phyloP scores from a whole-genome alignment of 2,113 vertebrate species.

The Cochlearius cochlearius region DNA sequence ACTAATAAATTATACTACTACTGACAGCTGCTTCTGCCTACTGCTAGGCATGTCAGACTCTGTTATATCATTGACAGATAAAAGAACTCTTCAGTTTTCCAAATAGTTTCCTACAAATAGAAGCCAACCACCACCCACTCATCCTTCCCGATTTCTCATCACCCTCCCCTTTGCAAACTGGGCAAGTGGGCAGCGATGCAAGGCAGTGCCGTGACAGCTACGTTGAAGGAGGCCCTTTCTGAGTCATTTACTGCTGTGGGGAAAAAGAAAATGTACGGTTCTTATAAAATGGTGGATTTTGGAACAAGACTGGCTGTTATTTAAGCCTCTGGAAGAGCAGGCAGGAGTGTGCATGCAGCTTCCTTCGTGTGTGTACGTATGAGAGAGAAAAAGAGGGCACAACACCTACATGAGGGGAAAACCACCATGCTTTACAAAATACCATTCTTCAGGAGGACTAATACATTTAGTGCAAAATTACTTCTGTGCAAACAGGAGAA shows the following conservation, averaged over 20 bases:
- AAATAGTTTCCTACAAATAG: slow-evolving; percentile 44
- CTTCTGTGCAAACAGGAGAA: background rate
- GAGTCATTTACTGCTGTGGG: background rate
- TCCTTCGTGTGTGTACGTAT: background rate
- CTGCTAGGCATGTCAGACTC: slow-evolving; percentile 52
- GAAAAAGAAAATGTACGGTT: background rate
- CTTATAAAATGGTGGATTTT: background rate
- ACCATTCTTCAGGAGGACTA: background rate
- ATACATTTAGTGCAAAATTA: background rate
- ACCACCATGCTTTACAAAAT: background rate
- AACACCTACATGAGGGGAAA: background rate
- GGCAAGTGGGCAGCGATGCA: background rate
- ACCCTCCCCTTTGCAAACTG: background rate
- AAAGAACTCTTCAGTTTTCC: slow-evolving; percentile 25
- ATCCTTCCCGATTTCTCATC: background rate
- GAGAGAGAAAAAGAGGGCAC: background rate
- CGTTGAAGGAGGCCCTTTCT: background rate
- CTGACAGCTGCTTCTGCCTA: slow-evolving; percentile 62
- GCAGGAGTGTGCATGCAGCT: background rate
- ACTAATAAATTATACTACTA: slow-evolving; percentile 53
- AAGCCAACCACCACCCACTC: slow-evolving; percentile 1
- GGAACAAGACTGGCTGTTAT: background rate
- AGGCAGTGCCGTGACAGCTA: background rate
- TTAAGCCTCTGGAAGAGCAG: background rate
- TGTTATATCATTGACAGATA: slow-evolving; percentile 38